Percentiles rank a stretch among this genome's conserved stretches.
Evolutionary conservation across 2,113 vertebrate genomes (phyloP).

Genomic region (pig (Sus scrofa)): DNA sequence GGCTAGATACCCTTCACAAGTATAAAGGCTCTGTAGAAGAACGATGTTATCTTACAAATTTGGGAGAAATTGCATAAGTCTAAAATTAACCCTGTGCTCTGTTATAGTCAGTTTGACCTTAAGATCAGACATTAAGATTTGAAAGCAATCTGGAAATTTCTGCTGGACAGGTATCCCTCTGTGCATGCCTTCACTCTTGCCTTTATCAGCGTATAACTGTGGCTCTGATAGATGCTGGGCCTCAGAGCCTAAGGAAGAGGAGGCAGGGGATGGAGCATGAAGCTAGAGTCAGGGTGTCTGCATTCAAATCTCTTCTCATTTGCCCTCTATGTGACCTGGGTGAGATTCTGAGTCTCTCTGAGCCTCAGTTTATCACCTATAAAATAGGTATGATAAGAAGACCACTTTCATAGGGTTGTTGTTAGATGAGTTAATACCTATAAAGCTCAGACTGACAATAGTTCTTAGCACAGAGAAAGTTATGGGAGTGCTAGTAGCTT

Average conservation of each 20-base stretch:
- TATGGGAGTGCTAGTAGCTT: not conserved
- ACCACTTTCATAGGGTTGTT: not conserved
- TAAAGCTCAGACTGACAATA: not conserved
- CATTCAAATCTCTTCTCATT: not conserved
- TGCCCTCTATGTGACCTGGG: not conserved
- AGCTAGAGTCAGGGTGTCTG: not conserved
- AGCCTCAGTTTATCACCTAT: not conserved
- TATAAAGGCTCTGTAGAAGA: not conserved
- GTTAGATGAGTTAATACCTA: not conserved
- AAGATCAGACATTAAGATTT: slow-evolving; percentile 8
- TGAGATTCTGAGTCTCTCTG: not conserved
- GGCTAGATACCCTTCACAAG: not conserved
- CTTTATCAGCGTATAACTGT: not conserved
- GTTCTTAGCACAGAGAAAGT: not conserved
- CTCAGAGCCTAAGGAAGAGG: not conserved
- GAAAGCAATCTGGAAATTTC: not conserved
- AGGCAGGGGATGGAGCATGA: not conserved
- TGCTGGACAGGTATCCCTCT: not conserved
- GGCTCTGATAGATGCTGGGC: not conserved
- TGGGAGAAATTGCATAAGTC: not conserved
- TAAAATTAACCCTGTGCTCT: not conserved
- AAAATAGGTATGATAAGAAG: not conserved
- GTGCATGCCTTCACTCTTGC: not conserved
- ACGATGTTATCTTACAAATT: not conserved
- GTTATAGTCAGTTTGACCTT: not conserved